These are phyloP conservation scores for Pantherophis alleghaniensis DNA, from an alignment of 2,797 vertebrate genomes.

Conservation along the genomic window DNA sequence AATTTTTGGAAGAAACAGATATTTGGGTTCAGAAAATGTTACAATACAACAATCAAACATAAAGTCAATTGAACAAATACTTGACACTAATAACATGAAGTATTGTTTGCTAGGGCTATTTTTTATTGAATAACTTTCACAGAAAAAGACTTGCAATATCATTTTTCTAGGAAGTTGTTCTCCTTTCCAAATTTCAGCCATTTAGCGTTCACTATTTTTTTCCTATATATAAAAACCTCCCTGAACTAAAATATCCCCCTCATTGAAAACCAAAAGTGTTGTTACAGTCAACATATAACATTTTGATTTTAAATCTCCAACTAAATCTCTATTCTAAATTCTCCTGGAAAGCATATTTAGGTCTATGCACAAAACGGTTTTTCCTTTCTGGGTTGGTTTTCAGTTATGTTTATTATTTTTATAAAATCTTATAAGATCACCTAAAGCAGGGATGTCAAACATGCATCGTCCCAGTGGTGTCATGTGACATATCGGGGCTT, in stretches of 20 bases:
- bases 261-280: background rate
- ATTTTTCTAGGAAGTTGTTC: background rate
- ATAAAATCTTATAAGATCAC: background rate
- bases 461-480: accelerated
- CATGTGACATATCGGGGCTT: too few species aligned
- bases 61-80: background rate
- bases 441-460: too few species aligned
- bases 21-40: background rate
- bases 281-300: background rate
- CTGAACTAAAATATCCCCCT: background rate
- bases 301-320: background rate
- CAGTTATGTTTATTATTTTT: background rate
- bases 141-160: background rate
- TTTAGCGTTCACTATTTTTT: background rate
- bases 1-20: background rate
- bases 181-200: background rate
- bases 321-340: background rate
- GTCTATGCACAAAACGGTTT: background rate
- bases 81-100: background rate
- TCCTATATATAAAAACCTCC: background rate
- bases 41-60: background rate
- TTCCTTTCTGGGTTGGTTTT: background rate
- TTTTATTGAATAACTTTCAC: background rate
- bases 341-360: background rate
- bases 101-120: background rate